Evolutionary conservation across 2,888 invertebrate species (phyloP).

Genomic region (Hirtodrosophila confusa): DNA sequence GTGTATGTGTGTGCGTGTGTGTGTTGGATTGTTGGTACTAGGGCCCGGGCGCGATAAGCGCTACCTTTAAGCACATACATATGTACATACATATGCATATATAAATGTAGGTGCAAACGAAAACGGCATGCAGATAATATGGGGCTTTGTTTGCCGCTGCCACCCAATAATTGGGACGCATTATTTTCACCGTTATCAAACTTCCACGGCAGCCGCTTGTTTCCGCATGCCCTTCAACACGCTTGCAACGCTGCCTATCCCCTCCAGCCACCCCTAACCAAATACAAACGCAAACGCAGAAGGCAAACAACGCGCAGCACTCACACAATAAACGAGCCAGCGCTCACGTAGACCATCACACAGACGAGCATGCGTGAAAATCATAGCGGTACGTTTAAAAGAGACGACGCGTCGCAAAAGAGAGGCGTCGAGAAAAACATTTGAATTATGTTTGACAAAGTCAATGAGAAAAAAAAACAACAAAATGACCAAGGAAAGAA

Average conservation of each 20-base stretch:
- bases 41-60: slow-evolving; percentile 38
- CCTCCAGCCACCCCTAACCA: slow-evolving; percentile 5
- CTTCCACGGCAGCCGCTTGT: slow-evolving; percentile 11
- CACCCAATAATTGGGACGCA: slow-evolving; percentile 4
- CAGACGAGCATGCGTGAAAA: slow-evolving; percentile 38
- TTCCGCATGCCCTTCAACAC: slow-evolving; percentile 64
- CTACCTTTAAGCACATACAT: slow-evolving; percentile 29
- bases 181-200: slow-evolving; percentile 39
- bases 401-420: slow-evolving; percentile 23
- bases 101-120: slow-evolving; percentile 17
- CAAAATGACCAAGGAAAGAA: slow-evolving; percentile 3
- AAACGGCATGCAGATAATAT: slow-evolving; percentile 10
- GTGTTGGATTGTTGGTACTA: slow-evolving; percentile 4
- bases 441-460: slow-evolving; percentile 38
- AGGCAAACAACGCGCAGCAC: slow-evolving; percentile 26
- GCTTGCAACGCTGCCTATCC: slow-evolving; percentile 28
- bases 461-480: slow-evolving; percentile 29
- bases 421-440: not conserved
- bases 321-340: slow-evolving; percentile 60
- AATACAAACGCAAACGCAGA: slow-evolving; percentile 44
- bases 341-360: slow-evolving; percentile 73
- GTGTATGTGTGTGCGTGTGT: slow-evolving; percentile 9
- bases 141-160: slow-evolving; percentile 5
- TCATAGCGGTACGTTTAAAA: slow-evolving; percentile 29
- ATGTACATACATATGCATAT: slow-evolving; percentile 8